Evolutionary conservation across 2,113 vertebrate genomes (phyloP).

Genomic region (Melospiza georgiana): DNA sequence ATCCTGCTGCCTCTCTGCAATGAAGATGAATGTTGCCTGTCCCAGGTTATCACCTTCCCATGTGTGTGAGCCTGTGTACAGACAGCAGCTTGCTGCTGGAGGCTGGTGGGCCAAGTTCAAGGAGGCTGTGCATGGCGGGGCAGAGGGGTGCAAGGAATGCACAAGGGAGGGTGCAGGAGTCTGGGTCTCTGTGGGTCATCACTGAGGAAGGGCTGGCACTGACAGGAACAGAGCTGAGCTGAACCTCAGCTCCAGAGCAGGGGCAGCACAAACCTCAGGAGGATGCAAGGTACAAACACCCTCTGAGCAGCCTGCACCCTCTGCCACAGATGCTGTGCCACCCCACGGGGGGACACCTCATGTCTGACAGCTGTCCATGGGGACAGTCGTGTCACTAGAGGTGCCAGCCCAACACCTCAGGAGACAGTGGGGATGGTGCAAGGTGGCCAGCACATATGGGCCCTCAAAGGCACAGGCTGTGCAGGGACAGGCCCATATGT

Average conservation of each 20-base stretch:
- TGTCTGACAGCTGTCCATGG: not conserved
- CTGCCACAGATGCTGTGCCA: not conserved
- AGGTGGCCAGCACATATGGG: not conserved
- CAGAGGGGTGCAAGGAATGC: not conserved
- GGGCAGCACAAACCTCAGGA: not conserved
- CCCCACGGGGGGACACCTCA: accelerated
- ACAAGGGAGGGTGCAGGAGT: not conserved
- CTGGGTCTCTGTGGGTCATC: not conserved
- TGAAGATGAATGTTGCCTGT: constrained; percentile 53
- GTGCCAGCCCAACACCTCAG: not conserved
- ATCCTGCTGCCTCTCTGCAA: not conserved
- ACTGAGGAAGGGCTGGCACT: not conserved
- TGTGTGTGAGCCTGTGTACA: not conserved
- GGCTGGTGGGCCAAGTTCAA: not conserved
- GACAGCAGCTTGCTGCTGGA: not conserved
- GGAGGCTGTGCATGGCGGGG: not conserved
- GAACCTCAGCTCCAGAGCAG: not conserved
- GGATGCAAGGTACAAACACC: too few relatives aligned
- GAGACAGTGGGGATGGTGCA: not conserved
- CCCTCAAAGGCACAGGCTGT: not conserved
- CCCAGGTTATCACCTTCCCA: not conserved
- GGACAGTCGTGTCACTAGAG: accelerated
- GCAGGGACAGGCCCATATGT: not conserved
- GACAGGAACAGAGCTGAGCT: not conserved
- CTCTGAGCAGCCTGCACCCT: not conserved